Evolutionary conservation across 2,888 invertebrate species (phyloP), one percentile per base, ranked within the genome.

Genomic region (Hedychridium roseum): DNA sequence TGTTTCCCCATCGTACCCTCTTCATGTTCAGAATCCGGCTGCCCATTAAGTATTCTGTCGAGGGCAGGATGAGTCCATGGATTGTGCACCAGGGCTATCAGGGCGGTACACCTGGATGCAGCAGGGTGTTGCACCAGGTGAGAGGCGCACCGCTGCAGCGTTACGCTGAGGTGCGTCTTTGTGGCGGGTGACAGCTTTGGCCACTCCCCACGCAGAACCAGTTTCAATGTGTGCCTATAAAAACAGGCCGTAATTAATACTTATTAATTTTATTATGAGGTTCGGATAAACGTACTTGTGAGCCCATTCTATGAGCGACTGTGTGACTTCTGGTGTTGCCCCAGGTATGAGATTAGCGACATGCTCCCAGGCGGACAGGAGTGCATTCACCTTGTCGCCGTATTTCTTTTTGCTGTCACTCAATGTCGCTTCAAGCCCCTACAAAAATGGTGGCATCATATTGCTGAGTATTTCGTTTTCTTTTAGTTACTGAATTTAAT

Each of bases 201-300:
- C 86, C 85, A 86, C 68, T 82, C 79, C 43, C 83, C 85, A 50
- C 84, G 80, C 60, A 82, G 80, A 67, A 83, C 80, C 64, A 86
- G 74, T 71, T 68, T 69, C 70, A 77, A 67, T 20, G 78, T 78
- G 54, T 78, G 75, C 56, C 78, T 78, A 56, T 2, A 57, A 65
- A 12, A 21, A 36, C 49, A 26, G 26, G 18, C 1, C 4, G n/a
- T n/a, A n/a, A n/a, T n/a, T n/a, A n/a, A n/a, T n/a, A n/a, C n/a
- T n/a, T 5, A 30, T 15, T 32, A 14, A 2, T 32, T 9, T 32
- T 6, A 16, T 4, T 12, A 3, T n/a, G 32, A 4, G 3, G 5
- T 32, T 15, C 7, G 16, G 5, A 32, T 3, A 15, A 35, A 73
- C 71, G 70, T 65, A 80, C 80, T 75, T 77, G 78, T 79, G 74